Percentiles rank a stretch among this genome's conserved stretches.
Conservation (phyloP, 30 jellyfish, hydroid and myxozoan genomes). For the Hydra vulgaris region DNA sequence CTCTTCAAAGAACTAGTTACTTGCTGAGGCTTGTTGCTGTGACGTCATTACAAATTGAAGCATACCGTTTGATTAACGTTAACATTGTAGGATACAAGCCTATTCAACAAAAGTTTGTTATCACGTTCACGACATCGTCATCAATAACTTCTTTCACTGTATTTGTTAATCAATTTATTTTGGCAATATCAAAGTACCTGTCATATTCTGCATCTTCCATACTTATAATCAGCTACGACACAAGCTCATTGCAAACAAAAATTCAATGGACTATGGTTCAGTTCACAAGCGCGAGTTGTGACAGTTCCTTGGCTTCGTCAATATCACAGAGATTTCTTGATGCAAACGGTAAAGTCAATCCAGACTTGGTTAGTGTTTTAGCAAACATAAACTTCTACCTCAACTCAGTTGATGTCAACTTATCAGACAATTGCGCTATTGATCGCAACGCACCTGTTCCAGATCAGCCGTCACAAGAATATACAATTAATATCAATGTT, state of each 20-base stretch:
- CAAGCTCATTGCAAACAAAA: not conserved
- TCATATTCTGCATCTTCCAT: not conserved
- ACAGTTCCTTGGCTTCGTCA: no score
- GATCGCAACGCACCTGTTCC: not conserved
- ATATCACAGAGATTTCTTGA: no score
- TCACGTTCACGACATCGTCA: not conserved
- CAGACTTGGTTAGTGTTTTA: not conserved
- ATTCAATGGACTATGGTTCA: not conserved
- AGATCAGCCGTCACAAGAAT: not conserved
- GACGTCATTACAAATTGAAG: constrained; percentile 10
- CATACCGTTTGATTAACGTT: not conserved
- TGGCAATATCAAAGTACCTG: not conserved
- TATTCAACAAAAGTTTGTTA: not conserved
- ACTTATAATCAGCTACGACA: not conserved
- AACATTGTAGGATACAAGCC: not conserved
- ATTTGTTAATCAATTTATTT: not conserved
- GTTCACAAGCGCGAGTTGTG: not conserved
- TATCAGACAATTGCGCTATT: not conserved
- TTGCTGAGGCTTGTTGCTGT: constrained; percentile 16
- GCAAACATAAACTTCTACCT: not conserved
- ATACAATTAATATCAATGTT: not conserved
- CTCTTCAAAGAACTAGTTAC: constrained; percentile 8
- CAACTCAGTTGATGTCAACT: not conserved
- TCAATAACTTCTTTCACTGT: not conserved
- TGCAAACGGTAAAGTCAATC: no score